phyloP scores from a whole-genome alignment of 2,888 invertebrate genomes.

The Polymixis lichenea region DNA sequence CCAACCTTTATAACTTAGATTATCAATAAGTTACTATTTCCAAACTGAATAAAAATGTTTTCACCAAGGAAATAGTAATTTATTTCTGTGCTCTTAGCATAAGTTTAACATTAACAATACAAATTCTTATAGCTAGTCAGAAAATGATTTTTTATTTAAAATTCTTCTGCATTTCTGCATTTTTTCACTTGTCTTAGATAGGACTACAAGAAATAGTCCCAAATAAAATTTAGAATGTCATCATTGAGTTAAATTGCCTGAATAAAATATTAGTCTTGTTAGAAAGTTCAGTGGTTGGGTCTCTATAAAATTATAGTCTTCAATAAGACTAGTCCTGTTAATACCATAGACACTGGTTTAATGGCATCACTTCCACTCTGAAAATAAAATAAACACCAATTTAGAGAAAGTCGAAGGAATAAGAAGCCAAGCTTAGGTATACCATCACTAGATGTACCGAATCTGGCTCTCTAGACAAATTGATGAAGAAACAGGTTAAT shows the following conservation, averaged over 20 bases:
- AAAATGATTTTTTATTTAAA: background rate
- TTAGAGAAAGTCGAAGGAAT: background rate
- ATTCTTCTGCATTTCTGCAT: background rate
- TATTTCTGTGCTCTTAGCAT: background rate
- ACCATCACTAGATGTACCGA: background rate
- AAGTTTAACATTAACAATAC: background rate
- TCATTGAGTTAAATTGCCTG: background rate
- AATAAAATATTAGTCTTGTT: conserved; percentile 15
- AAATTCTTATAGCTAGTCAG: conserved; percentile 8
- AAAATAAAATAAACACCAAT: conserved; percentile 59
- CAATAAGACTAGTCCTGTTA: conserved; percentile 66
- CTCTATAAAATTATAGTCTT: conserved; percentile 45
- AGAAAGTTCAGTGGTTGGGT: background rate
- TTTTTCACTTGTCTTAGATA: background rate
- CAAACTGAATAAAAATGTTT: background rate
- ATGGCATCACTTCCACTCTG: conserved; percentile 77
- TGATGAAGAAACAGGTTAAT: background rate
- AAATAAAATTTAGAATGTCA: background rate
- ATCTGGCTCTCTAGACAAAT: background rate
- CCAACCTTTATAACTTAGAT: background rate
- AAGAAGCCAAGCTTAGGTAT: background rate
- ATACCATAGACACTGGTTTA: conserved; percentile 68
- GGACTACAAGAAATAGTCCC: background rate
- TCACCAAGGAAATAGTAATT: background rate
- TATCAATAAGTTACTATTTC: background rate